Base-by-base conservation (phyloP, 2,888 invertebrate genomes). In the Oscheius sp. region DNA sequence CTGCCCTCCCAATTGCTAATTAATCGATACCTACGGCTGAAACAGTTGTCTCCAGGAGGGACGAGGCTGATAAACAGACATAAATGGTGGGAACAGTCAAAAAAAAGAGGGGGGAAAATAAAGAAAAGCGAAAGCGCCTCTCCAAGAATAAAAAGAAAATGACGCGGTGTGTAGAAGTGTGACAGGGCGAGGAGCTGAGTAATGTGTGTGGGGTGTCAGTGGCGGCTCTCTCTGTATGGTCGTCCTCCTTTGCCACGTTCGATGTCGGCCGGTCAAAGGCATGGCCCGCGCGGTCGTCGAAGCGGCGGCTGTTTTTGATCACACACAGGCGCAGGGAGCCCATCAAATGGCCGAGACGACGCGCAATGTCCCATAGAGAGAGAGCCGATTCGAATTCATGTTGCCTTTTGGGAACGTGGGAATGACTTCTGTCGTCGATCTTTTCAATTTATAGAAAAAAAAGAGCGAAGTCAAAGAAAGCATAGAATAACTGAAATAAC, bases 301-400 rank as follows among this genome's bases (percentile, higher is more conserved):
- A 43, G 35, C 35, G 21, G 66, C 66, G 66, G 66, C 66, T 66
- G 66, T 66, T 66, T 66, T 66, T 46, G 29, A 49, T 49, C 66
- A 66, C 52, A 52, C 49, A 66, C 49, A 66, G 66, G 49, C 52
- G 66, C 66, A 52, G 49, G 25, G 52, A 66, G 52, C 66, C 66
- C 66, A 66, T 66, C 66, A 66, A 66, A 66, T 66, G 49, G 66
- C 61, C 61, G 23, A 49, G 66, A 61, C 61, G 61, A 63, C 63
- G 63, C 66, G 52, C 61, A 61, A 9, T 21, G 23, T 9, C 66
- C 52, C 52, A 61, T 55, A 61, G 61, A 35, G 41, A n/a, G n/a
- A 61, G 41, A 18, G 43, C 35, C 43, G 61, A 61, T 61, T 61
- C 41, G 21, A 61, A 61, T 61, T 43, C 61, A 21, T 25, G 55